Percentiles rank a stretch among this genome's conserved stretches.
phyloP scores from a whole-genome alignment of 1,140 invertebrate species.

The Leptinotarsa texana region DNA sequence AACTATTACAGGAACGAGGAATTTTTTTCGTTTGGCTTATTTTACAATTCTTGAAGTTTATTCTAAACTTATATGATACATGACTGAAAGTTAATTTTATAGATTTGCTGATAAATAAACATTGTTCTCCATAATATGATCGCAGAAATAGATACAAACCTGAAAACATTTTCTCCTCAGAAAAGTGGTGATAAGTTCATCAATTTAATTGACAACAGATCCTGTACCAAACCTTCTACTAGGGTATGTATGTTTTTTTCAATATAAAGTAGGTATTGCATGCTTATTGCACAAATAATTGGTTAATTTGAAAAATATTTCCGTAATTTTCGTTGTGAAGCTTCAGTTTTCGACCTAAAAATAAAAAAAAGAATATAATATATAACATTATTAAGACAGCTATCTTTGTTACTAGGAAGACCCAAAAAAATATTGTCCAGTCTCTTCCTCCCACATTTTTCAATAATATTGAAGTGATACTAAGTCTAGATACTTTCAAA shows the following conservation, averaged over 20 bases:
- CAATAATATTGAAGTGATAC: no score
- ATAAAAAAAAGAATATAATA: neutral
- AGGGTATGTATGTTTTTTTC: constrained; percentile 28
- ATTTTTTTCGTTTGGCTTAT: no score
- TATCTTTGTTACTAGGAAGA: neutral
- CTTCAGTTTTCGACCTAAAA: neutral
- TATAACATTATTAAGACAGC: no score
- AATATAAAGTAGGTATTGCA: neutral
- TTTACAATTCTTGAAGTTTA: no score
- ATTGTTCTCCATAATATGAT: constrained; percentile 26
- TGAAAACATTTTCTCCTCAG: constrained; percentile 24
- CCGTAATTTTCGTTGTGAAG: neutral
- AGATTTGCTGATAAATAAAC: neutral
- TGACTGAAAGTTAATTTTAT: neutral
- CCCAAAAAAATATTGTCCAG: neutral
- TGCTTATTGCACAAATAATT: neutral
- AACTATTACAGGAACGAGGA: no score
- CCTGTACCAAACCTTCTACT: constrained; percentile 31
- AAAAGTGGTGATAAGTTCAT: constrained; percentile 30
- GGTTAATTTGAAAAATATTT: neutral
- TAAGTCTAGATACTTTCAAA: no score
- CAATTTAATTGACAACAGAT: constrained; percentile 34
- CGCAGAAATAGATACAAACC: constrained; percentile 27
- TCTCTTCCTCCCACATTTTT: no score
- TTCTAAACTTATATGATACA: no score